phyloP scores from a whole-genome alignment of 2,888 invertebrate species.

The Eupeodes luniger region DNA sequence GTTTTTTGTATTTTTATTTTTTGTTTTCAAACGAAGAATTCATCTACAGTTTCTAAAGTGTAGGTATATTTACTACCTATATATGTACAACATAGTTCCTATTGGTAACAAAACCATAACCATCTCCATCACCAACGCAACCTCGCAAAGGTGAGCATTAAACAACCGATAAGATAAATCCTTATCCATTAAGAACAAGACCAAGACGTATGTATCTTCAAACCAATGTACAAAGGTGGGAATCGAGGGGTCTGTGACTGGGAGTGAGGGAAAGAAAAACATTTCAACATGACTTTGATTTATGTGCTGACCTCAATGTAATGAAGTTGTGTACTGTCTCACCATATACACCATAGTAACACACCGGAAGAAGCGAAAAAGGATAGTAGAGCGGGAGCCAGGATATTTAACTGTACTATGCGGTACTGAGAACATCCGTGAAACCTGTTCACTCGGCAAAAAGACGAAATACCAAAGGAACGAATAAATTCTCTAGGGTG shows the following conservation, averaged over 20 bases:
- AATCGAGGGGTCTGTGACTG: neutral
- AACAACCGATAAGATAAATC: conserved; percentile 76
- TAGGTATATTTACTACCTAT: neutral
- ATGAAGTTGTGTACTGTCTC: conserved; percentile 75
- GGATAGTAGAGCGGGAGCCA: conserved; percentile 38
- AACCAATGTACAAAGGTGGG: conserved; percentile 8
- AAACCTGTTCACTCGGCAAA: conserved; percentile 48
- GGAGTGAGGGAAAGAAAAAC: conserved; percentile 52
- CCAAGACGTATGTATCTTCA: conserved; percentile 54
- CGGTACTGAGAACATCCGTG: conserved; percentile 38
- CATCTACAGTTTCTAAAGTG: conserved; percentile 3
- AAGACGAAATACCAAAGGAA: conserved; percentile 46
- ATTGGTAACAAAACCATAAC: conserved; percentile 62
- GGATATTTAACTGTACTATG: conserved; percentile 55
- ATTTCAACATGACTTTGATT: conserved; percentile 76
- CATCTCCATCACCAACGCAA: conserved; percentile 43
- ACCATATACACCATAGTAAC: conserved; percentile 26
- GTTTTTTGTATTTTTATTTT: neutral
- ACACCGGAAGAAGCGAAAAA: conserved; percentile 38
- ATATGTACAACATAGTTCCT: neutral
- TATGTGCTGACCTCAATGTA: conserved; percentile 75
- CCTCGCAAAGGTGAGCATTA: conserved; percentile 69
- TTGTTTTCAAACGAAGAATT: conserved; percentile 8
- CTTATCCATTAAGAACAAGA: conserved; percentile 74
- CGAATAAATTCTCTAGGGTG: conserved; percentile 64